These are phyloP conservation scores for Ophiothrix spiculata DNA, from an alignment of 35 echinoderm and acorn worm species.

Conservation along the genomic window DNA sequence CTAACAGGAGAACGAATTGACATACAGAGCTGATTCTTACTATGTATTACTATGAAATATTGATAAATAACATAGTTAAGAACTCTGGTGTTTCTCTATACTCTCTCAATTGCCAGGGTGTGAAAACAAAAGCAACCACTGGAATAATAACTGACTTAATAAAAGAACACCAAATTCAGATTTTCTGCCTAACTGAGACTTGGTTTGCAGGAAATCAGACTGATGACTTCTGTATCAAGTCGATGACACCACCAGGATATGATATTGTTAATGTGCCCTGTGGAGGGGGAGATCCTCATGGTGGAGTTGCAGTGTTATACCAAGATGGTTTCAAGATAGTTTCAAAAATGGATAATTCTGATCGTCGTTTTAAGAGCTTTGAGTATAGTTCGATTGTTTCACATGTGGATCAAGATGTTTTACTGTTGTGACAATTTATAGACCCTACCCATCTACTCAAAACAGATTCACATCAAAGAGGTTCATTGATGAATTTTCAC, in stretches of 20 bases:
- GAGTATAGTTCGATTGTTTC: not conserved
- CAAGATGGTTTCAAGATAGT: not conserved
- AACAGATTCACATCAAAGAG: constrained; percentile 9
- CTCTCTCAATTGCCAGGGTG: not conserved
- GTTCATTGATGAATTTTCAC: constrained; percentile 32
- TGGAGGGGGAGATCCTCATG: constrained; percentile 14
- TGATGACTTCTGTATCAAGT: constrained; percentile 22
- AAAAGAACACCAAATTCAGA: constrained; percentile 4
- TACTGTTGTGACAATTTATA: constrained; percentile 28
- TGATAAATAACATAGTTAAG: not conserved
- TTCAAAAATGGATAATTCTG: not conserved
- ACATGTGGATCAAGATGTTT: constrained; percentile 14
- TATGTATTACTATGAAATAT: not conserved
- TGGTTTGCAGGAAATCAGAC: constrained; percentile 13
- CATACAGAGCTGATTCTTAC: no score
- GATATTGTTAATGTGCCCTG: constrained; percentile 2
- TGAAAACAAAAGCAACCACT: not conserved
- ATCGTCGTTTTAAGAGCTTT: not conserved
- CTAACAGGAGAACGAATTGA: no score
- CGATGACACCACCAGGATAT: constrained; percentile 16
- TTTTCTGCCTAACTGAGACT: constrained; percentile 16
- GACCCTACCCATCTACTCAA: constrained; percentile 26
- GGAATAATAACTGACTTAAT: constrained; percentile 27
- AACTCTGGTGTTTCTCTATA: not conserved
- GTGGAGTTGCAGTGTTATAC: not conserved